Base-by-base conservation (phyloP, 2,888 invertebrate genomes). In the Portevinia maculata region DNA sequence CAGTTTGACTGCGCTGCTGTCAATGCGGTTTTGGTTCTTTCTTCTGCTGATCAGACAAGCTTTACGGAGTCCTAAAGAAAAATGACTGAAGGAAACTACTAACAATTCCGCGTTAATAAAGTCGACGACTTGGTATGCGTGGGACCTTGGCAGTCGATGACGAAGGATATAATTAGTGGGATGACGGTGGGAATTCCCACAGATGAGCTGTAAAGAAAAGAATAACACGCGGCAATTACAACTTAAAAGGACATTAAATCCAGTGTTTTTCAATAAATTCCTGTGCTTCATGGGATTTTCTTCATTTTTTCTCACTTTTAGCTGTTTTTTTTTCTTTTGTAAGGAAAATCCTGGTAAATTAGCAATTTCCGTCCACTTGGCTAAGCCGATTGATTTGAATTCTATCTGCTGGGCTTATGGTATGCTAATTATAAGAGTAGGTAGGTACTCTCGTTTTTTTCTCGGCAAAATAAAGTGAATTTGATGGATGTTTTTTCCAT, bases 331-430 rank as follows among this genome's bases (percentile, higher is more conserved):
- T 21, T 55, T 34, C 8, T 11, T 17, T 78, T 69, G 37, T 46
- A n/a, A 69, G 8, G 62, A 52, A 70, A 70, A 76, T 81, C 81
- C 76, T 64, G 59, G 70, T 81, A 67, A 83, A 62, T 83, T 71
- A 71, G 59, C 65, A 76, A 76, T 78, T 83, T 71, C 39, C 64
- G 78, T 53, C 60, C 62, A 83, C 78, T 83, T 57, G 78, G 83
- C 83, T 83, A 83, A 83, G 83, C 83, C 67, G 83, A 78, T 69
- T 83, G 83, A 83, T 83, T 83, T 78, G 71, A 67, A 83, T 76
- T 70, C 50, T 70, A 64, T 65, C 75, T 65, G 39, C 39, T 52
- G 44, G 50, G 39, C 53, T 55, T 5, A 44, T 55, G 41, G 60
- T 83, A 83, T 83, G 83, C 67, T 83, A 83, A 83, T 83, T 83